These are phyloP conservation scores for Palythoa heliodiscus DNA, from an alignment of 92 coral and sea anemone genomes.

Conservation along the genomic window DNA sequence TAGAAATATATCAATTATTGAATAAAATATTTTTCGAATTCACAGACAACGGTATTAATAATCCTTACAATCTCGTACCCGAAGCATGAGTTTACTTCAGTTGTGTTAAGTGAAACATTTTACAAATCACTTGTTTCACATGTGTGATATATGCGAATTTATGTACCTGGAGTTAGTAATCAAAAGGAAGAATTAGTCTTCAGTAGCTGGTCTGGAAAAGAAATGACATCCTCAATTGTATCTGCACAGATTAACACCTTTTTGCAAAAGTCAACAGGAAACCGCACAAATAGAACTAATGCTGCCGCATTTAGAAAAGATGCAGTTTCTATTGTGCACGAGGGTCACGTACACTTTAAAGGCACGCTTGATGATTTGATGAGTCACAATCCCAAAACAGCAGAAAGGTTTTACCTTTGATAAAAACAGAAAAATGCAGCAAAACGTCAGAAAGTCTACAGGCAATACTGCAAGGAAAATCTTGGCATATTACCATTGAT, in stretches of 20 bases:
- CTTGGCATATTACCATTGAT: not conserved
- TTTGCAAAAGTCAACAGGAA: slow-evolving; percentile 47
- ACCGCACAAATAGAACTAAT: slow-evolving; percentile 10
- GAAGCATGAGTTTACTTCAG: slow-evolving; percentile 45
- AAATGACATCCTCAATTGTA: slow-evolving; percentile 55
- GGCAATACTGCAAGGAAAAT: not conserved
- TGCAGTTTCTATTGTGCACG: slow-evolving; percentile 19
- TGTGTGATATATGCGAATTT: slow-evolving; percentile 38
- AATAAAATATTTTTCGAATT: no score
- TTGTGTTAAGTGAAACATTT: slow-evolving; percentile 50
- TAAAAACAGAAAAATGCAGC: slow-evolving; percentile 1
- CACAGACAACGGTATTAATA: no score
- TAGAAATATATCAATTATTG: no score
- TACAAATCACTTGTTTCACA: slow-evolving; percentile 42
- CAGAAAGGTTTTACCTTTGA: not conserved
- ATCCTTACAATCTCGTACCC: no score
- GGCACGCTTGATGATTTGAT: not conserved
- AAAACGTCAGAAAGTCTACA: not conserved
- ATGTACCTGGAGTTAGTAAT: slow-evolving; percentile 30
- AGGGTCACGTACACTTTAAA: not conserved
- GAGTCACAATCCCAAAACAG: slow-evolving; percentile 7
- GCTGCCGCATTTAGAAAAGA: slow-evolving; percentile 57
- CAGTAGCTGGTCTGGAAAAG: slow-evolving; percentile 42
- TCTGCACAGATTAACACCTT: slow-evolving; percentile 49
- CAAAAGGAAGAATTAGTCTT: slow-evolving; percentile 38